A percentile compares a stretch with the other conserved stretches of the same genome.
Conservation (phyloP, 2,113 vertebrate genomes). For the Poeciliopsis occidentalis region DNA sequence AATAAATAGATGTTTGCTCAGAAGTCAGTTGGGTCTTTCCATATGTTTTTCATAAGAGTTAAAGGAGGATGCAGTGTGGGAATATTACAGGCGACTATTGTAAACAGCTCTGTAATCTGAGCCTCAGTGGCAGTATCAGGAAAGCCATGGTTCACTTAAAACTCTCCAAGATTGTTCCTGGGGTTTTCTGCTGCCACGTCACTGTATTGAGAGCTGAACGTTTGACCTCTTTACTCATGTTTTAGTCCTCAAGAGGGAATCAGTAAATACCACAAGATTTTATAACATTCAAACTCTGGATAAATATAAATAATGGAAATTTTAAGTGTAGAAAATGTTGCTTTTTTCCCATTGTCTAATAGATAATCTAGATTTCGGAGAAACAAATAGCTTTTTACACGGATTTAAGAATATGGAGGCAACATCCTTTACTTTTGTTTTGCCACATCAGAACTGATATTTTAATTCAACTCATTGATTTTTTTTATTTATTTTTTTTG, state of each 20-base stretch:
- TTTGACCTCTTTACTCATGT: neutral
- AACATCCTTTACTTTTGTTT: neutral
- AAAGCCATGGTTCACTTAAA: constrained; percentile 7
- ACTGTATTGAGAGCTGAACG: neutral
- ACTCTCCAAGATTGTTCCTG: constrained; percentile 9
- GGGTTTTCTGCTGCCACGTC: constrained; percentile 18
- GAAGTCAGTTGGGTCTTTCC: constrained; percentile 9
- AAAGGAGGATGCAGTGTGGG: constrained; percentile 19
- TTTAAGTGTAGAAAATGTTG: neutral
- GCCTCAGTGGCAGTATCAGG: constrained; percentile 8
- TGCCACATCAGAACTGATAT: neutral
- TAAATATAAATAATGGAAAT: neutral
- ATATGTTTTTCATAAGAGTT: constrained; percentile 47
- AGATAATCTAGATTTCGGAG: neutral
- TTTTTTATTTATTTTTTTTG: too few species aligned
- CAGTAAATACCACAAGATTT: neutral
- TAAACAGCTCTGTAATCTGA: constrained; percentile 35
- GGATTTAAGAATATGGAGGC: neutral
- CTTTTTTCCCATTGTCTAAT: neutral
- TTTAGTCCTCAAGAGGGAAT: neutral
- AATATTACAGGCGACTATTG: constrained; percentile 44
- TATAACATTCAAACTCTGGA: neutral
- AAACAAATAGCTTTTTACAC: neutral
- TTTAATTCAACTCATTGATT: neutral
- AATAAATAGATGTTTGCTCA: constrained; percentile 18